Evolutionary conservation across 2,888 invertebrate species (phyloP).

Genomic region (Pyrrhia umbra): DNA sequence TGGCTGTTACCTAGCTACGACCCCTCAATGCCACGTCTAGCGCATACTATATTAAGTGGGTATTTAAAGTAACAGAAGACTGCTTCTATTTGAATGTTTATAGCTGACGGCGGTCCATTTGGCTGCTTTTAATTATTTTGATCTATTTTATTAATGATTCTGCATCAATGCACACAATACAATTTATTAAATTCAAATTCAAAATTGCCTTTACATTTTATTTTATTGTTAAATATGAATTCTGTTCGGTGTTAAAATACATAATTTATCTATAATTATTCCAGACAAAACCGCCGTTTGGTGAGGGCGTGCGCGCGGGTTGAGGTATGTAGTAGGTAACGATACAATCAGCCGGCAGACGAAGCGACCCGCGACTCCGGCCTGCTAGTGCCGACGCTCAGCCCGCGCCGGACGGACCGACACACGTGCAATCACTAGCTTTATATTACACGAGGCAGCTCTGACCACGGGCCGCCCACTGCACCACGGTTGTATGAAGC

Average conservation of each 20-base stretch:
- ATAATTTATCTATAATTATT: slow-evolving; percentile 39
- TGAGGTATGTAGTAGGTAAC: slow-evolving; percentile 67
- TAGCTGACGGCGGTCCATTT: too few relatives aligned
- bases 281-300: slow-evolving; percentile 71
- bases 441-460: slow-evolving; percentile 23
- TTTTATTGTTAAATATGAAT: too few relatives aligned
- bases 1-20: too few relatives aligned
- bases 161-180: too few relatives aligned
- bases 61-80: too few relatives aligned
- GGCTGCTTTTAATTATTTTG: too few relatives aligned
- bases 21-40: too few relatives aligned
- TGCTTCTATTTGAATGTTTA: too few relatives aligned
- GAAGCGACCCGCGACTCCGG: slow-evolving; percentile 21
- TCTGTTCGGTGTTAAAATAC: neutral
- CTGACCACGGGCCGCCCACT: neutral
- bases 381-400: slow-evolving; percentile 13
- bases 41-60: too few relatives aligned
- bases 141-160: too few relatives aligned
- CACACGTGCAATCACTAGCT: slow-evolving; percentile 30
- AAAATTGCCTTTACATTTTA: too few relatives aligned
- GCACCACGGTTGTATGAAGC: neutral
- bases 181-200: too few relatives aligned
- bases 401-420: slow-evolving; percentile 28
- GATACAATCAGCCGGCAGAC: slow-evolving; percentile 40
- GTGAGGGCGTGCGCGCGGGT: slow-evolving; percentile 71